phyloP scores from a whole-genome alignment of 2,888 invertebrate species.

The Cyclophora albipunctata region DNA sequence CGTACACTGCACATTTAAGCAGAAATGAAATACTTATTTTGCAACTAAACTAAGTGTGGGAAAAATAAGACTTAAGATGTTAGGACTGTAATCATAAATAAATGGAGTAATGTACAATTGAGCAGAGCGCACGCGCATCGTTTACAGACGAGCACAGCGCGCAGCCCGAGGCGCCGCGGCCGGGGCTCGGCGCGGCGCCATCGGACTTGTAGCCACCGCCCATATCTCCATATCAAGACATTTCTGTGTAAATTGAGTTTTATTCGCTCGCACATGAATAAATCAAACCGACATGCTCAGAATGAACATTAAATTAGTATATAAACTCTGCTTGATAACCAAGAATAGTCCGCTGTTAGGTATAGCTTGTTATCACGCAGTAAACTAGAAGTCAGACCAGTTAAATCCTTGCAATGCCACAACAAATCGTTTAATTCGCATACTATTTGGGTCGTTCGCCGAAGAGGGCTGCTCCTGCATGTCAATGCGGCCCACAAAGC shows the following conservation, averaged over 20 bases:
- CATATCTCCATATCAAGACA: conserved; percentile 43
- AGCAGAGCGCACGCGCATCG: conserved; percentile 29
- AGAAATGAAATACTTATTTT: no score
- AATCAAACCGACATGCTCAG: conserved; percentile 31
- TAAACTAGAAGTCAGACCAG: not conserved
- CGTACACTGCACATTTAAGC: no score
- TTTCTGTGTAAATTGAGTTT: conserved; percentile 32
- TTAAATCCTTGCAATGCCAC: conserved; percentile 7
- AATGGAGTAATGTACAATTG: no score
- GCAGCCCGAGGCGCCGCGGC: no score
- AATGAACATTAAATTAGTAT: conserved; percentile 39
- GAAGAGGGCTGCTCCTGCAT: conserved; percentile 53
- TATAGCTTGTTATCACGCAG: no score
- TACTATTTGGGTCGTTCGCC: conserved; percentile 61
- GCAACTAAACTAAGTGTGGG: no score
- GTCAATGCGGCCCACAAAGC: conserved; percentile 59
- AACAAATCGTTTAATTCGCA: conserved; percentile 49
- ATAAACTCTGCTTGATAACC: conserved; percentile 30
- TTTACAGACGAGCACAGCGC: conserved; percentile 25
- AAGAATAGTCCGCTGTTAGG: no score
- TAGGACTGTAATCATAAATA: no score
- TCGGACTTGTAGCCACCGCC: conserved; percentile 15
- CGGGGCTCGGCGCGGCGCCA: conserved; percentile 20
- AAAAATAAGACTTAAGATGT: no score
- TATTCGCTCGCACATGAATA: conserved; percentile 42